These are phyloP conservation scores for Corydoras maculifer DNA, from an alignment of 2,113 vertebrate genomes.

Conservation along the genomic window DNA sequence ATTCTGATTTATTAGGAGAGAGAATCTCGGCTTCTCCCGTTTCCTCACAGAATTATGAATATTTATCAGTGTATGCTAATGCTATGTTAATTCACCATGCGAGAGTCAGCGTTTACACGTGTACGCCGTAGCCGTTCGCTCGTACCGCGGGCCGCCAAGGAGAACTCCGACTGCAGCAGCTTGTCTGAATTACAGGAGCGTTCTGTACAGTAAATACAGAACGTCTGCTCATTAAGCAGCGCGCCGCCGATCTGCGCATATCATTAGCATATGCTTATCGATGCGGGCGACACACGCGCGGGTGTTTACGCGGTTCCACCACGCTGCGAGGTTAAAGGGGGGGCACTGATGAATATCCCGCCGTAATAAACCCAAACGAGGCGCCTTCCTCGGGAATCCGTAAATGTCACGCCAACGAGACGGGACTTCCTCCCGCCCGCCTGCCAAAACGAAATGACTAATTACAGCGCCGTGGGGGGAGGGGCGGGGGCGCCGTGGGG, in stretches of 20 bases:
- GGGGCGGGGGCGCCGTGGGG: slow-evolving; percentile 60
- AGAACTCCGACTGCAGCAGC: slow-evolving; percentile 71
- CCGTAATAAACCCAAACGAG: slow-evolving; percentile 57
- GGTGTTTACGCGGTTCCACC: neutral
- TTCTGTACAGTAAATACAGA: neutral
- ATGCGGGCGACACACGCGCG: neutral
- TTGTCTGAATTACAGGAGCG: neutral
- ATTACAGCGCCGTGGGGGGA: slow-evolving; percentile 63
- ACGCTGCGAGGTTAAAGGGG: neutral
- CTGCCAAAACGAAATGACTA: slow-evolving; percentile 61
- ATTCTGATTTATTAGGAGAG: slow-evolving; percentile 17
- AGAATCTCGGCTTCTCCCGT: slow-evolving; percentile 15
- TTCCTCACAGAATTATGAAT: slow-evolving; percentile 18
- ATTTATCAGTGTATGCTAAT: slow-evolving; percentile 38
- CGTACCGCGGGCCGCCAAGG: slow-evolving; percentile 82
- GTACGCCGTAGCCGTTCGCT: slow-evolving; percentile 37
- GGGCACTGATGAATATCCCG: neutral
- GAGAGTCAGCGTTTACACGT: neutral
- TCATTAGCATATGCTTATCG: slow-evolving; percentile 34
- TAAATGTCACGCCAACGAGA: slow-evolving; percentile 60
- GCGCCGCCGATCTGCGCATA: neutral
- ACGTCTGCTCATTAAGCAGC: slow-evolving; percentile 15
- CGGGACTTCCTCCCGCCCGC: slow-evolving; percentile 29
- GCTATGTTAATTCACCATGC: slow-evolving; percentile 10
- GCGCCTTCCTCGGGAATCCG: slow-evolving; percentile 63